Conservation (phyloP, 2,113 vertebrate species). For the Plectropomus leopardus region DNA sequence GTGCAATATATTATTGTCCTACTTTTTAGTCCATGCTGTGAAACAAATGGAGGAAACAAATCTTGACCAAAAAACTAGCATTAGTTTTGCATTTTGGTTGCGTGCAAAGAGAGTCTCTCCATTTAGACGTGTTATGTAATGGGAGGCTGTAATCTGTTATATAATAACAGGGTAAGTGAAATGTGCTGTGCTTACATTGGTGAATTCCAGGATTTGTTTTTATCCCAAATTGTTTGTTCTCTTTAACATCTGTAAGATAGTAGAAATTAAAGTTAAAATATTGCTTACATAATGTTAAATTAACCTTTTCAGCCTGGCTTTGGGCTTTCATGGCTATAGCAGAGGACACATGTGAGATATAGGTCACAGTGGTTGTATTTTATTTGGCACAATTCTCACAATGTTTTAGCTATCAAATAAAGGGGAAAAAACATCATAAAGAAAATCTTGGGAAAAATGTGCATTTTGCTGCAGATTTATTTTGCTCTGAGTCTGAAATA, state of each 20-base stretch:
- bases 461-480: not conserved
- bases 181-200: slow-evolving; percentile 36
- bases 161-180: slow-evolving; percentile 54
- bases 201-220: slow-evolving; percentile 39
- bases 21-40: not conserved
- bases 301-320: not conserved
- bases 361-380: not conserved
- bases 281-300: not conserved
- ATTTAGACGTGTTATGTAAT: slow-evolving; percentile 50
- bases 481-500: not conserved
- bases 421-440: not conserved
- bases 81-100: slow-evolving; percentile 35
- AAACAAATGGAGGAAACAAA: slow-evolving; percentile 16
- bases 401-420: not conserved
- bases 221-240: slow-evolving; percentile 1
- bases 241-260: slow-evolving; percentile 32
- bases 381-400: not conserved
- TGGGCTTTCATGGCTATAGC: not conserved
- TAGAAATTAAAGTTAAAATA: not conserved
- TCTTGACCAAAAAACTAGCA: slow-evolving; percentile 38
- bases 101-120: slow-evolving; percentile 26
- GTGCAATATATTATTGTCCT: not conserved
- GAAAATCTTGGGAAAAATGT: not conserved
- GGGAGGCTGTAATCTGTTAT: slow-evolving; percentile 53
- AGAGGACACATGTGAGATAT: not conserved